Base-by-base conservation (phyloP, 1,140 invertebrate genomes). In the Drosophila bocki region DNA sequence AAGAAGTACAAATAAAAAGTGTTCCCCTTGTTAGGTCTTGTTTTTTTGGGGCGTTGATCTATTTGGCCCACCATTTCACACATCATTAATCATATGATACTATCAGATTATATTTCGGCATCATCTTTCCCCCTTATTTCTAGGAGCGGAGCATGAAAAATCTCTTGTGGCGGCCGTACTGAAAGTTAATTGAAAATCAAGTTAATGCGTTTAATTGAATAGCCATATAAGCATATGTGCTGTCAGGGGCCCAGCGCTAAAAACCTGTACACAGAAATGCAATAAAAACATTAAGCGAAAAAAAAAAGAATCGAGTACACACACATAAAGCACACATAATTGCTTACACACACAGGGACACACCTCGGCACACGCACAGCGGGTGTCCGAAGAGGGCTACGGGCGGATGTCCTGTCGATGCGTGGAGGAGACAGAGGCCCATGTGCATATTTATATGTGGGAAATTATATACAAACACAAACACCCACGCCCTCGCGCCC, bases 131-230 rank as follows among this genome's bases (percentile, higher is more conserved):
- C 29, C 60, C 13, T 37, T 4, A 53, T 53, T 67, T 54, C 67
- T 70, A 70, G 67, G 48, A 68, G 48, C 63, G 19, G 47, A 63
- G 74, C 70, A 75, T 77, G 57, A 72, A 88, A 87, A 88, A 81
- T 88, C 50, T 53, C 74, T 60, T 82, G 62, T 65, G 59, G 79
- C 57, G 67, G 79, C 77, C 51, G 72, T 75, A 83, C 83, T 90
- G 80, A 84, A 90, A 80, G 85, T 88, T 88, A 88, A 88, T 88
- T 88, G 84, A 88, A 88, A 88, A 88, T 88, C 85, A 88, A 88
- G 84, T 88, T 90, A 88, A 88, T 90, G 81, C 84, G 74, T 88
- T 90, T 88, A 88, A 90, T 88, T 88, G 69, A 90, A 90, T 90
- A 70, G 76, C 45, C 59, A 60, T 70, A 61, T 61, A 57, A 44